Evolutionary conservation across 2,888 invertebrate genomes (phyloP).

Genomic region (Megalurothrips usitatus): DNA sequence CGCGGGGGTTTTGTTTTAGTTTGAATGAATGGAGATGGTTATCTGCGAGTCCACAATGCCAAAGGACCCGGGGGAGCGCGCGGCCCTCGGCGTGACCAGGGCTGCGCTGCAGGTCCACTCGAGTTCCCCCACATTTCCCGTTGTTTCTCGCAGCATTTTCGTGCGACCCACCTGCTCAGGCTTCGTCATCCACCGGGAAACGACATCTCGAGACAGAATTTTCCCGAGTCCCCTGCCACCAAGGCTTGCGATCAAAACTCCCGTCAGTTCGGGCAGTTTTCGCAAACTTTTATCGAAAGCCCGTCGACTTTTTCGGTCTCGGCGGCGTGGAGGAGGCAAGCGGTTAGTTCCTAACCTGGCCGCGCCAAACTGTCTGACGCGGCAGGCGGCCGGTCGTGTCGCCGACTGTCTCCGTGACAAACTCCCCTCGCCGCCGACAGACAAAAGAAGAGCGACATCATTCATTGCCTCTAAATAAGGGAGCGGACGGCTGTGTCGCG

Average conservation of each 20-base stretch:
- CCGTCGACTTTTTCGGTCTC: neutral
- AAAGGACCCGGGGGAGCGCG: neutral
- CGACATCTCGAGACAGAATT: too few species aligned
- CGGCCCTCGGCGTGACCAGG: too few species aligned
- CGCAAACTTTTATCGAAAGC: too few species aligned
- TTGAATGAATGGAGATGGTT: conserved; percentile 17
- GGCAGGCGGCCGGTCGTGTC: neutral
- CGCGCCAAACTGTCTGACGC: neutral
- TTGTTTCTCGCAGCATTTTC: too few species aligned
- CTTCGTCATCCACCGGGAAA: too few species aligned
- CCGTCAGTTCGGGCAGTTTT: too few species aligned
- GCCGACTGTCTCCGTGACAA: neutral
- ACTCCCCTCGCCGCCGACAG: neutral
- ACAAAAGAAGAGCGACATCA: neutral
- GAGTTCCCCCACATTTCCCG: too few species aligned
- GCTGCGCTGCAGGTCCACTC: too few species aligned
- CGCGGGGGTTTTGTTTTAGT: neutral
- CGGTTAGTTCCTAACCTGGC: neutral
- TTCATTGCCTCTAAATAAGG: neutral
- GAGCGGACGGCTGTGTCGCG: neutral
- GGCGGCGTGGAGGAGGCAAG: neutral
- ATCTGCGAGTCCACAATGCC: neutral
- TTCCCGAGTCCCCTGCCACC: too few species aligned
- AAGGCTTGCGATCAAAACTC: too few species aligned
- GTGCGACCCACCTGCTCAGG: too few species aligned